Base-by-base conservation (phyloP, 2,888 invertebrate genomes). In the Lasioglossum zephyrum region DNA sequence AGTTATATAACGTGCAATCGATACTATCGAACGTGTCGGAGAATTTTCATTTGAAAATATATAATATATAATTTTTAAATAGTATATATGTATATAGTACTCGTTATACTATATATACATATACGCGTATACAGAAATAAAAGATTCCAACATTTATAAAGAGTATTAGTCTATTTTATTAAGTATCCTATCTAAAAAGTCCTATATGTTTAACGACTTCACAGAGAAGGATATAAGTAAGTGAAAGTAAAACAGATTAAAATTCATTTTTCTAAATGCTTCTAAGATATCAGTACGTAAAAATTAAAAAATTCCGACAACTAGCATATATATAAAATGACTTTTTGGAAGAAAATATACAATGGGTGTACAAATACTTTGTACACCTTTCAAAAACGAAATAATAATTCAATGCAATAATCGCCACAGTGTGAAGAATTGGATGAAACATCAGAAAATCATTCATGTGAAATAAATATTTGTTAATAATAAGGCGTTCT, bases 121-220 rank as follows among this genome's bases (percentile, higher is more conserved):
- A 69, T 69, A 79, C 36, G 74, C 44, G 53, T 72, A 75, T 79
- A 79, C 11, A 69, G 53, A 87, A 86, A 85, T 87, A 89, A 86
- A 90, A 66, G 78, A 88, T 89, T 88, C 87, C 85, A 83, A 91
- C 91, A 91, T 91, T 92, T 89, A 91, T 92, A 90, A 88, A 87
- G 77, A 80, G 18, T 6, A 39, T 81, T 44, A 60, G 77, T 83
- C 85, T 73, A 22, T 69, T 69, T 69, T 69, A 39, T 66, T 66
- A 4, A 66, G 22, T 39, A 66, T 66, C 36, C 36, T 31, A 39
- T 69, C 22, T 22, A 66, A 9, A 66, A 66, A 66, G 4, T 66
- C 36, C 18, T 22, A 36, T 5, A 31, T 44, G 44, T 44, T 11
- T 31, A 39, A 69, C 9, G 22, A 39, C 22, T 70, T 18, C 13